Conservation (phyloP, 2,113 vertebrate genomes). For the Syrrhaptes paradoxus region DNA sequence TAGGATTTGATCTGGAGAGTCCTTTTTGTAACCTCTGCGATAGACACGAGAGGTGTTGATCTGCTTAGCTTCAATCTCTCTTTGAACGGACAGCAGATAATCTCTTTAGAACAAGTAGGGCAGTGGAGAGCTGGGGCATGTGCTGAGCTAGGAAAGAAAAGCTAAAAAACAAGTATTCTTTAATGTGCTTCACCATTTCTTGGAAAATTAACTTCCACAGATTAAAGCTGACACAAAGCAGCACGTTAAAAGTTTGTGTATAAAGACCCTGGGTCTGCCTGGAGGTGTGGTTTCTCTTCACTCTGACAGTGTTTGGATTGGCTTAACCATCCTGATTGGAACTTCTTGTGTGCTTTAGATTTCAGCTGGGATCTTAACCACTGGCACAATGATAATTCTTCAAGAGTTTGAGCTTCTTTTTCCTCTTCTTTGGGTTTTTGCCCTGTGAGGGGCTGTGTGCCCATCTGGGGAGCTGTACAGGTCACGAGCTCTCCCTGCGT, state of each 20-base stretch:
- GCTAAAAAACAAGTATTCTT: accelerated
- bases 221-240: background rate
- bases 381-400: background rate
- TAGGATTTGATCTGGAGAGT: conserved; percentile 26
- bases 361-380: background rate
- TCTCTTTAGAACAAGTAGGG: conserved; percentile 81
- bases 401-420: background rate
- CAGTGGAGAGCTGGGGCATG: background rate
- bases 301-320: background rate
- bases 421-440: background rate
- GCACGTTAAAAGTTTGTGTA: background rate
- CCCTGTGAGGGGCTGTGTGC: background rate
- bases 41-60: conserved; percentile 73
- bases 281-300: background rate
- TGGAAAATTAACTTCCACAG: background rate
- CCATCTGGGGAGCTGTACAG: background rate
- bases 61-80: conserved; percentile 86
- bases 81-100: conserved; percentile 79
- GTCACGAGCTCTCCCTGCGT: background rate
- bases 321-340: background rate
- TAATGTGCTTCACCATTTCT: background rate
- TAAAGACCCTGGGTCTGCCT: background rate
- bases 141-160: background rate
- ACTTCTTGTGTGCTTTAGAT: background rate
- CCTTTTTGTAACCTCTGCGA: conserved; percentile 67